Percentiles rank a stretch among this genome's conserved stretches.
These are phyloP conservation scores for Mustelus asterias DNA, from an alignment of 2,113 vertebrate species.

Conservation along the genomic window DNA sequence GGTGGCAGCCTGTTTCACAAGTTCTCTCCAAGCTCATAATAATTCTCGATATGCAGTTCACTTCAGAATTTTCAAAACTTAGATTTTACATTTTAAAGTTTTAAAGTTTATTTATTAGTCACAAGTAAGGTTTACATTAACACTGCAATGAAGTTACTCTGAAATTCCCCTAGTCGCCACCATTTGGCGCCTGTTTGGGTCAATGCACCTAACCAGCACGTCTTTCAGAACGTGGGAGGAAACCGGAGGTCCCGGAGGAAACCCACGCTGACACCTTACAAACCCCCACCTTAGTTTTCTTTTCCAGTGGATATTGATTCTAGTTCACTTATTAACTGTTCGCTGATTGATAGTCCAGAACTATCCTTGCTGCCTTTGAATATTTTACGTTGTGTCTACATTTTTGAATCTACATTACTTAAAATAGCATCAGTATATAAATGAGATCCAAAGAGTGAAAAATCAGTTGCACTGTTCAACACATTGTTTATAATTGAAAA, in stretches of 20 bases:
- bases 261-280: no score
- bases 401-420: background rate
- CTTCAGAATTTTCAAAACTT: background rate
- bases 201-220: no score
- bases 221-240: no score
- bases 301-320: background rate
- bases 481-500: background rate
- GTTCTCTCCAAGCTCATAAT: background rate
- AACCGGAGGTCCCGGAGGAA: no score
- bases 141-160: no score
- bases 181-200: no score
- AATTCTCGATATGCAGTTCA: background rate
- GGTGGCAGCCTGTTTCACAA: constrained; percentile 10
- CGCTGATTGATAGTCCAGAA: background rate
- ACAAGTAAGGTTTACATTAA: no score
- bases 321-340: background rate
- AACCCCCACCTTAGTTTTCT: background rate
- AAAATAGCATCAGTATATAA: background rate
- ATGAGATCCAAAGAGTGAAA: background rate
- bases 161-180: no score
- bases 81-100: background rate
- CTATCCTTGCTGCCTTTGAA: background rate
- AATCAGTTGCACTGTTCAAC: background rate
- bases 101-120: no score
- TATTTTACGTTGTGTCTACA: background rate